Evolutionary conservation across 2,888 invertebrate species (phyloP), one percentile per base, ranked within the genome.

Genomic region (Acrobasis repandana): DNA sequence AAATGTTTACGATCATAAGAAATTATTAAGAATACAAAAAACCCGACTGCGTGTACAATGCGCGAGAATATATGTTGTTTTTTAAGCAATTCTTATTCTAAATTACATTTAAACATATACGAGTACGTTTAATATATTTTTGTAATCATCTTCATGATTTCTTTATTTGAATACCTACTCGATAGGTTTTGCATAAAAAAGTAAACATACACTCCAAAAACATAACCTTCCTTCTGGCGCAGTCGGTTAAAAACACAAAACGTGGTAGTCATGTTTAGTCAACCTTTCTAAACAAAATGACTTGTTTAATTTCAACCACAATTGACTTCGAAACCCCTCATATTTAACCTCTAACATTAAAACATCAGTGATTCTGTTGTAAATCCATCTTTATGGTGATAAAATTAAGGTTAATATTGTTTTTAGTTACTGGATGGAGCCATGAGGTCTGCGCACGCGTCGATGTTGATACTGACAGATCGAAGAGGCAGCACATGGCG

Each of bases 381-480:
- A 54, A 54, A 54, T 38, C 54, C 20, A 43, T 38, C 54, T 38
- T n/a, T 38, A 8, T 20, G 38, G 10, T 18, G 16, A 18, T 54
- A 18, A 54, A 54, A 54, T 54, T 54, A 54, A 54, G 54, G 54
- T 54, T 54, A 11, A 54, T 43, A 54, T 54, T 38, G 54, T 54
- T 15, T 54, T 54, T 54, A 9, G 38, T 38, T 38, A 38, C 43
- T 54, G 54, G 38, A 54, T 56, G 47, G 46, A 56, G 56, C 47
- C 56, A 56, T 47, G 47, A 56, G 54, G 38, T 54, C 54, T 76
- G 82, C 81, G 84, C 85, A 84, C 84, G 85, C 82, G 83, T 76
- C 80, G 76, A 77, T 77, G 74, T 75, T 71, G 71, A 75, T 85
- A 85, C 87, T 88, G 90, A 90, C 88, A 88, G 86, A 86, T 85